phyloP scores from a whole-genome alignment of 64 coral and sea anemone species.

The Porites australiensis region DNA sequence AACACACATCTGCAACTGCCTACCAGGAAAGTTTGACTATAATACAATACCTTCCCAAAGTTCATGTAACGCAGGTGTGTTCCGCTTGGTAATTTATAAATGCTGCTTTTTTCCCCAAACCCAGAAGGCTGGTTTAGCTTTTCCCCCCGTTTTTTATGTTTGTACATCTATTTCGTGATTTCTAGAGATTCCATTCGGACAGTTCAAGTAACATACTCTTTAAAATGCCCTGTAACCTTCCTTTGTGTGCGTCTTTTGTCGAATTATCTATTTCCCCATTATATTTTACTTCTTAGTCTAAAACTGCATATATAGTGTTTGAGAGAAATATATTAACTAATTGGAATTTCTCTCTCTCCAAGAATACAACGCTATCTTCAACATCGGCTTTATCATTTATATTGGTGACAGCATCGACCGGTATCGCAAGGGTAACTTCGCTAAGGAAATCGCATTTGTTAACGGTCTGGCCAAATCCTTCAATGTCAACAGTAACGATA shows the following conservation, averaged over 20 bases:
- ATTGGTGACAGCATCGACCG: constrained; percentile 13
- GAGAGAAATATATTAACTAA: not conserved
- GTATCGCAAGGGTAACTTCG: constrained; percentile 16
- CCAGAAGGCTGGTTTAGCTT: too few relatives aligned
- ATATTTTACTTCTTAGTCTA: too few relatives aligned
- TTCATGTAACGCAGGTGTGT: not conserved
- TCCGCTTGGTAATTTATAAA: too few relatives aligned
- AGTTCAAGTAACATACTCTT: too few relatives aligned
- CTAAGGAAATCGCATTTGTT: not conserved
- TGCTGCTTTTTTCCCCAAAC: too few relatives aligned
- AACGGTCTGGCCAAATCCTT: not conserved
- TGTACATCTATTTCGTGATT: too few relatives aligned
- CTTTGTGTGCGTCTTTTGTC: too few relatives aligned
- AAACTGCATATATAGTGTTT: too few relatives aligned
- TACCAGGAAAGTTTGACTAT: constrained; percentile 16
- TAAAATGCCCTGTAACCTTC: too few relatives aligned
- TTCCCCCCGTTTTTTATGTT: too few relatives aligned
- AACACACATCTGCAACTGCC: not conserved
- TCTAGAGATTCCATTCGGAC: too few relatives aligned
- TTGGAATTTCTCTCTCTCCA: not conserved
- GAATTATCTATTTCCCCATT: too few relatives aligned
- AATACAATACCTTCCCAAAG: not conserved
- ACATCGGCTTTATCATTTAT: not conserved
- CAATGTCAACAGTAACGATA: not conserved
- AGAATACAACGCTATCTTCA: not conserved